phyloP scores from a whole-genome alignment of 1,140 invertebrate genomes.

The Oncopeltus fasciatus region DNA sequence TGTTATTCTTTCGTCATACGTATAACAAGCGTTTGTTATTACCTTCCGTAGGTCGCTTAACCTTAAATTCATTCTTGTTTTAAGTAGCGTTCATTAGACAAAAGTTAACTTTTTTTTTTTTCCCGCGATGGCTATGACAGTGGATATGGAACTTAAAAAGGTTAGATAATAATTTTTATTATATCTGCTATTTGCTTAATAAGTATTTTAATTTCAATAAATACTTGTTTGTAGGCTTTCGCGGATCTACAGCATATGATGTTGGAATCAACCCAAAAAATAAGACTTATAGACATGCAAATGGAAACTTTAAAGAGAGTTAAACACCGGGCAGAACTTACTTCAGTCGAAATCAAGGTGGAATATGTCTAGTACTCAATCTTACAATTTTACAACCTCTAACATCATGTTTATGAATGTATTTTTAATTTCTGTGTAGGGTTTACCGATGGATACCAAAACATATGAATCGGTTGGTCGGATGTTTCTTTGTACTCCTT shows the following conservation, averaged over 20 bases:
- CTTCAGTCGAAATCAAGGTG: conserved; percentile 44
- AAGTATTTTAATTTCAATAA: neutral
- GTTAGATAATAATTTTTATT: neutral
- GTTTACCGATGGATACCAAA: conserved; percentile 43
- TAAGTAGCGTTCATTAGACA: too few species aligned
- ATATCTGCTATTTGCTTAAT: neutral
- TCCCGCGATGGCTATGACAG: conserved; percentile 16
- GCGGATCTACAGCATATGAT: conserved; percentile 69
- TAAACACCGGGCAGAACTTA: conserved; percentile 55
- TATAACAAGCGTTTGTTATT: too few species aligned
- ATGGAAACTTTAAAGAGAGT: conserved; percentile 52
- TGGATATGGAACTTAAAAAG: conserved; percentile 18
- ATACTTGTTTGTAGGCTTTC: conserved; percentile 45
- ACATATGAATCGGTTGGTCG: conserved; percentile 68
- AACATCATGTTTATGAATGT: neutral
- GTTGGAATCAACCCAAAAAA: conserved; percentile 62
- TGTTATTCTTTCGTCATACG: too few species aligned
- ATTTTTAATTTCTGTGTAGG: conserved; percentile 26
- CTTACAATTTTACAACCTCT: neutral
- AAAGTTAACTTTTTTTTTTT: too few species aligned
- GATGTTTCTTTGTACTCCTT: conserved; percentile 65
- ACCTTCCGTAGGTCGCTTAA: too few species aligned
- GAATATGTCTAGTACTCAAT: neutral
- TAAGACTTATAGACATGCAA: conserved; percentile 63
- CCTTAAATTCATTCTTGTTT: too few species aligned